A percentile compares a stretch with the other conserved stretches of the same genome.
Conservation (phyloP, 2,113 vertebrate species). For the Papio anubis region DNA sequence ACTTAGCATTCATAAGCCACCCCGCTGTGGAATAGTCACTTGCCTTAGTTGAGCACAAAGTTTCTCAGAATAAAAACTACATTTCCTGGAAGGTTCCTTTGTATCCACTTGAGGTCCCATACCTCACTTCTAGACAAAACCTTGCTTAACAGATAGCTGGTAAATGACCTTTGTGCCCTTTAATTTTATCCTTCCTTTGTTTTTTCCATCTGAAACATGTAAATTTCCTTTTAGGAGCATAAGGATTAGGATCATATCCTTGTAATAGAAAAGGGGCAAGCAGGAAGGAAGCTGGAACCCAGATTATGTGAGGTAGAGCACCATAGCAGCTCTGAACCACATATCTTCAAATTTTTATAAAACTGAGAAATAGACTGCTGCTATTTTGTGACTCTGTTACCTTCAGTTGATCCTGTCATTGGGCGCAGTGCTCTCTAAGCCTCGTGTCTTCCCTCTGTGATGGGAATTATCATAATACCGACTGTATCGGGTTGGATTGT, state of each 20-base stretch:
- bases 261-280: not conserved
- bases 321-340: not conserved
- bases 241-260: not conserved
- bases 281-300: too few relatives aligned
- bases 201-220: not conserved
- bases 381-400: not conserved
- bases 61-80: not conserved
- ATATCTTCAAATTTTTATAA: not conserved
- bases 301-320: not conserved
- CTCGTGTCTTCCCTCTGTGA: not conserved
- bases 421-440: not conserved
- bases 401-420: not conserved
- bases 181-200: not conserved
- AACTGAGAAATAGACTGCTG: not conserved
- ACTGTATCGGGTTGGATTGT: too few relatives aligned
- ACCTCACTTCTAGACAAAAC: not conserved
- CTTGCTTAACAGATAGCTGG: not conserved
- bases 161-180: not conserved
- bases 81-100: not conserved
- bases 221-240: not conserved
- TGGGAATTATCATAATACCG: not conserved
- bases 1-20: not conserved
- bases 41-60: not conserved
- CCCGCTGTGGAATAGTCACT: not conserved
- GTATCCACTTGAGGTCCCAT: not conserved